Evolutionary conservation across 2,113 vertebrate species (phyloP).

Genomic region (Hylia prasina): DNA sequence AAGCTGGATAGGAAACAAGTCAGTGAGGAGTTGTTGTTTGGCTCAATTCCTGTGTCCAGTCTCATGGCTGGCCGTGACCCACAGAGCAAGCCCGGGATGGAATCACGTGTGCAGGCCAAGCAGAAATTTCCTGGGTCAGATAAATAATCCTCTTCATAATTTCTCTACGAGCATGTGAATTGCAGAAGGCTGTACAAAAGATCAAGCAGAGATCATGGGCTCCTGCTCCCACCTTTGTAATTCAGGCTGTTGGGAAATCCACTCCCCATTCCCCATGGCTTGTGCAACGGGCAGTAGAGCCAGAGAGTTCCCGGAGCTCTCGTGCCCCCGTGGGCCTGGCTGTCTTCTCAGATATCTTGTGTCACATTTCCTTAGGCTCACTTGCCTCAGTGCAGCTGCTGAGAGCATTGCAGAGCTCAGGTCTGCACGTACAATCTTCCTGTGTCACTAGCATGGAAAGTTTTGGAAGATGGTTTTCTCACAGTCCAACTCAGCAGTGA

Average conservation of each 20-base stretch:
- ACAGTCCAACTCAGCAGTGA: background rate
- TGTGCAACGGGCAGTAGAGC: background rate
- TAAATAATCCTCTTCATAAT: background rate
- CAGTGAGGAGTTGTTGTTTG: slow-evolving; percentile 10
- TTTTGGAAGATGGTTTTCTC: slow-evolving; percentile 63
- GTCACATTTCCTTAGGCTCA: slow-evolving; percentile 40
- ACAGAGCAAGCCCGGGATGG: background rate
- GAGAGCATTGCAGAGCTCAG: slow-evolving; percentile 1
- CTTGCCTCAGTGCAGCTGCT: slow-evolving; percentile 35
- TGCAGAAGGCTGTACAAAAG: background rate
- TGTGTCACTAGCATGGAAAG: background rate
- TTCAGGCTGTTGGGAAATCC: background rate
- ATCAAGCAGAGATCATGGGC: background rate
- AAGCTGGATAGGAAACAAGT: background rate
- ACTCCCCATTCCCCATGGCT: background rate
- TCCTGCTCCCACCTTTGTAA: background rate
- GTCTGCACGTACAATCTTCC: slow-evolving; percentile 47
- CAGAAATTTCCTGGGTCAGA: background rate
- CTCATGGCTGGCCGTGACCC: background rate
- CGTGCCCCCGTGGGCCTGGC: background rate
- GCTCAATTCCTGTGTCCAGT: background rate
- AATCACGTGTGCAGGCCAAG: background rate
- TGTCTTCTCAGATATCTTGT: slow-evolving; percentile 6
- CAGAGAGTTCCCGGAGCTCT: slow-evolving; percentile 40
- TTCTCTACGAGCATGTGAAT: background rate